Base-by-base conservation (phyloP, 2,113 vertebrate species). In the Aramus guarauna region DNA sequence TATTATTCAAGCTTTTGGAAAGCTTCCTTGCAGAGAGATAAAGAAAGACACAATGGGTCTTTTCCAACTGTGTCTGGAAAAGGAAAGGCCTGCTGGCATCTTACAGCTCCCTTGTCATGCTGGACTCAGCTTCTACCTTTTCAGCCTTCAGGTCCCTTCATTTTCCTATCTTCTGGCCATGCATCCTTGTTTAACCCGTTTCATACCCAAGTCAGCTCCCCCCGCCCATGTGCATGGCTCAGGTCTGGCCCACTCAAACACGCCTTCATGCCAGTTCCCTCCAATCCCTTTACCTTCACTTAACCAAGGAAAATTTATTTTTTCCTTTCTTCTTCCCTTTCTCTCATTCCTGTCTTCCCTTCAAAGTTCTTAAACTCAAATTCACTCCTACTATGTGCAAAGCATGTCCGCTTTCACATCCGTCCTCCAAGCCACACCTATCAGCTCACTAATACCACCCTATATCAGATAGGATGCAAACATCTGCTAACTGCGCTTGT, bases 1-100 rank as follows among this genome's bases (percentile, higher is more conserved):
- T 72, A 82, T 88, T 97, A 90, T 97, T 97, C 95, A 84, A 69
- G 92, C 47, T 85, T 96, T 96, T 95, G 82, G 77, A 94, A 81
- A 94, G 66, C 41, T 91, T 95, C 55, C 58, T 81, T 67, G 41
- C 29, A 53, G 77, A 73, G 69, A 96, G 93, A 94, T 91, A 83
- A 45, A 90, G 86, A 52, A 13, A 86, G 66, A 71, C 47, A 84
- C 73, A 92, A 93, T 90, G 34, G 37, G 86, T 69, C 52, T 53
- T 53, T 53, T 53, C 52, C 52, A 90, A 85, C 37, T 47, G 32
- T 4, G 2, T 72, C 66, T 91, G 74, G 66, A 88, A 91, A 80
- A 75, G 32, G 10, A 72, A 88, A 76, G 62, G 76, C 45, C 66
- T 87, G 60, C 30, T 88, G 45, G 41, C 32, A 67, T 76, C 60